Evolutionary conservation across 2,113 vertebrate species (phyloP).

Genomic region (Casuarius casuarius): DNA sequence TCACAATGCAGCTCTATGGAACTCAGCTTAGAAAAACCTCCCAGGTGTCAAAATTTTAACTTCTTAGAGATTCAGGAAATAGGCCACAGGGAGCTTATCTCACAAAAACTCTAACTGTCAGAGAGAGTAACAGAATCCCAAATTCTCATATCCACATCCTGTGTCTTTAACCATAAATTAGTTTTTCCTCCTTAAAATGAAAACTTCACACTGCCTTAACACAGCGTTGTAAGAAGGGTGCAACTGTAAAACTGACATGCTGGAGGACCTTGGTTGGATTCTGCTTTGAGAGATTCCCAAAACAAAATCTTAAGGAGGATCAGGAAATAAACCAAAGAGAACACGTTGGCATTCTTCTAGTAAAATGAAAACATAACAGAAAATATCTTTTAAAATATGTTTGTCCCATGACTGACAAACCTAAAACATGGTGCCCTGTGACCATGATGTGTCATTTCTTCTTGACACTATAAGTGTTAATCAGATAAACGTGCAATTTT

Average conservation of each 20-base stretch:
- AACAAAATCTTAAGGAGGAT: not conserved
- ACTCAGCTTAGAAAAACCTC: not conserved
- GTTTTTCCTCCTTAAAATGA: not conserved
- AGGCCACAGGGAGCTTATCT: not conserved
- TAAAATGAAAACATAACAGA: not conserved
- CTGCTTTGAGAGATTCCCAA: not conserved
- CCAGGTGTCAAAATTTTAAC: not conserved
- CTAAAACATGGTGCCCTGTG: not conserved
- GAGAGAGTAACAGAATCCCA: not conserved
- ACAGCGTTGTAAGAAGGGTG: not conserved
- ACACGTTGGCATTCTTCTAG: not conserved
- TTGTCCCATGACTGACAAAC: not conserved
- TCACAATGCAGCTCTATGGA: not conserved
- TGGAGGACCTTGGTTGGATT: not conserved
- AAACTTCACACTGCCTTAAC: not conserved
- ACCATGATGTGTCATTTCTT: accelerated
- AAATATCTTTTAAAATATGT: not conserved
- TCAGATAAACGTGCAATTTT: not conserved
- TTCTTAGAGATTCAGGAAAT: not conserved
- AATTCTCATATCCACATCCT: not conserved
- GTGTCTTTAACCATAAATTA: not conserved
- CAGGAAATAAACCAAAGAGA: not conserved
- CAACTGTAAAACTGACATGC: not conserved
- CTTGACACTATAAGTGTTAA: not conserved
- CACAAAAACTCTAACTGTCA: not conserved